A percentile compares a stretch with the other conserved stretches of the same genome.
phyloP scores from a whole-genome alignment of 1,140 invertebrate species.

The Drosophila sucinea region DNA sequence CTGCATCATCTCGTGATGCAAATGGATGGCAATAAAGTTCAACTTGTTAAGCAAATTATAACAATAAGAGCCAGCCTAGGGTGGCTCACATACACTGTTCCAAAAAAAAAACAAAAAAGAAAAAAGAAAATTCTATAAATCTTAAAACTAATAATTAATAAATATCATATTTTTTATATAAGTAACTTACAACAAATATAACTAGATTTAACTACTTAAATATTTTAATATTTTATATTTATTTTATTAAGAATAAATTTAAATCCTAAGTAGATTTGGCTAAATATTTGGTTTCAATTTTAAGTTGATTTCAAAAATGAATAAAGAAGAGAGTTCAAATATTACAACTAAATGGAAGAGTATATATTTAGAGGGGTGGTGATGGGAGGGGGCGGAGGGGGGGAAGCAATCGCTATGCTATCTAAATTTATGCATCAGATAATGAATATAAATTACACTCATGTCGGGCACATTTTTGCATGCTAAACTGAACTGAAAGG shows the following conservation, averaged over 20 bases:
- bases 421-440: slow-evolving; percentile 76
- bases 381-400: not conserved
- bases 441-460: slow-evolving; percentile 78
- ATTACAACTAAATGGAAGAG: not conserved
- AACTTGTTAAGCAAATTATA: slow-evolving; percentile 61
- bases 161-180: too few relatives aligned
- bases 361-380: not conserved
- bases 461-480: slow-evolving; percentile 58
- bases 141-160: too few relatives aligned
- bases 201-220: not conserved
- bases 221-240: not conserved
- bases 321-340: slow-evolving; percentile 9
- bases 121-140: not conserved
- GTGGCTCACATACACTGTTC: slow-evolving; percentile 59
- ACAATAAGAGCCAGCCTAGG: slow-evolving; percentile 43
- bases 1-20: slow-evolving; percentile 88
- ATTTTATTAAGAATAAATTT: not conserved
- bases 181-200: too few relatives aligned
- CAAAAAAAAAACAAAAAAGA: slow-evolving; percentile 49
- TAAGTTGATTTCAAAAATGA: slow-evolving; percentile 7
- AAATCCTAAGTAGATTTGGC: not conserved
- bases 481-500: slow-evolving; percentile 17
- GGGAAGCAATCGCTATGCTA: slow-evolving; percentile 20
- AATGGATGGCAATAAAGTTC: slow-evolving; percentile 64
- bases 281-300: slow-evolving; percentile 10